Evolutionary conservation across 1,140 invertebrate genomes (phyloP).

Genomic region (Aradophagus sp.): DNA sequence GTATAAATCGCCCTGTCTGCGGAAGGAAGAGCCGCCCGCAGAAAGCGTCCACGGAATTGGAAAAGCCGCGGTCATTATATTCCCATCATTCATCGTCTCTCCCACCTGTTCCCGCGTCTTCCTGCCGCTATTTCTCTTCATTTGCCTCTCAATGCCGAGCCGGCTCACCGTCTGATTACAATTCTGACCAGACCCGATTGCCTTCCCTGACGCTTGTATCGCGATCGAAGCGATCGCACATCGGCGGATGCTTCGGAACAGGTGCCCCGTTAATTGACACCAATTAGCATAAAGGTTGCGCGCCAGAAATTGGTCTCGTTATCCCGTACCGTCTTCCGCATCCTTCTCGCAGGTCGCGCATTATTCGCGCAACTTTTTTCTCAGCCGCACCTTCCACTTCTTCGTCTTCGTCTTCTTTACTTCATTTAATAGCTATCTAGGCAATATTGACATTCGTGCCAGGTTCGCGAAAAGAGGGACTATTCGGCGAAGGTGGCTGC

Average conservation of each 20-base stretch:
- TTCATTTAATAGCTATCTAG: constrained; percentile 40
- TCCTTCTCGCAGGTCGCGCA: constrained; percentile 18
- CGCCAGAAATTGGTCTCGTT: constrained; percentile 15
- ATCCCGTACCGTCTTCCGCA: background rate
- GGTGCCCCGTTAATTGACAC: no score
- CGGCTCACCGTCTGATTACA: constrained; percentile 38
- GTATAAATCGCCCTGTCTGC: constrained; percentile 9
- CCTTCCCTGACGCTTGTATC: no score
- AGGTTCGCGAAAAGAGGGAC: constrained; percentile 37
- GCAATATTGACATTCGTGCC: constrained; percentile 49
- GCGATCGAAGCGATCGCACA: no score
- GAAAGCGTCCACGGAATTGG: constrained; percentile 61
- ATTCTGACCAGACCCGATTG: constrained; percentile 20
- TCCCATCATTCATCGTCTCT: constrained; percentile 60
- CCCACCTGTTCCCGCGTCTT: constrained; percentile 26
- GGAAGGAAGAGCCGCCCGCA: constrained; percentile 51
- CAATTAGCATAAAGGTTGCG: no score
- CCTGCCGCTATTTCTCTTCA: constrained; percentile 35
- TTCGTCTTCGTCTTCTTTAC: constrained; percentile 8
- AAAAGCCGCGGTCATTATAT: constrained; percentile 62
- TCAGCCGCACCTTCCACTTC: no score
- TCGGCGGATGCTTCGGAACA: no score
- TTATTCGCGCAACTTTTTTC: constrained; percentile 34
- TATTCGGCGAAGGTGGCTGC: constrained; percentile 47
- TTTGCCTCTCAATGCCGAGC: constrained; percentile 35